Percentiles rank a stretch among this genome's conserved stretches.
Evolutionary conservation across 2,113 vertebrate species (phyloP).

Genomic region (Benitochromis conjunctus): DNA sequence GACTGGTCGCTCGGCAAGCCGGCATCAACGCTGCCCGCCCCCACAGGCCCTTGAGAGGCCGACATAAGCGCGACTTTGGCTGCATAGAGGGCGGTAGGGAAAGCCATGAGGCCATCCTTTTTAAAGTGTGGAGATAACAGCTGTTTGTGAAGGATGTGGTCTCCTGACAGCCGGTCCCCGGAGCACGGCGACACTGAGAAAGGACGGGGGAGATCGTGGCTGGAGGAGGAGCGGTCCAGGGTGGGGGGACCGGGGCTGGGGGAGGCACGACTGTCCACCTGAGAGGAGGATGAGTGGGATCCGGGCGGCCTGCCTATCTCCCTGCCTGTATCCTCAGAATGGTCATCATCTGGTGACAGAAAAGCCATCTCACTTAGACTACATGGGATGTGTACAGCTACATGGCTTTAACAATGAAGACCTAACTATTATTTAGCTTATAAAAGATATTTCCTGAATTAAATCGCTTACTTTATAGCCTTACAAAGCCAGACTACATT

Average conservation of each 20-base stretch:
- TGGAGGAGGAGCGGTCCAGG: slow-evolving; percentile 49
- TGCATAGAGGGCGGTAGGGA: slow-evolving; percentile 81
- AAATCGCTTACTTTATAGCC: background rate
- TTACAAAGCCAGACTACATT: background rate
- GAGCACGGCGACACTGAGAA: slow-evolving; percentile 84
- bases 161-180: slow-evolving; percentile 72
- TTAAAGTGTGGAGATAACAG: slow-evolving; percentile 81
- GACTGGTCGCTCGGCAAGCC: slow-evolving; percentile 79
- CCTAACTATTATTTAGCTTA: background rate
- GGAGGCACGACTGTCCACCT: slow-evolving; percentile 71
- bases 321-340: slow-evolving; percentile 80
- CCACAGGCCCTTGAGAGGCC: slow-evolving; percentile 48
- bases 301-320: slow-evolving; percentile 74
- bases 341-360: slow-evolving; percentile 82
- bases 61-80: slow-evolving; percentile 79
- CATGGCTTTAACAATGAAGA: background rate
- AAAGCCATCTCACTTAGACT: background rate
- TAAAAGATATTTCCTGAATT: background rate
- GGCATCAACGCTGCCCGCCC: slow-evolving; percentile 44
- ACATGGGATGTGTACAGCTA: background rate
- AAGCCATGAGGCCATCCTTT: slow-evolving; percentile 80
- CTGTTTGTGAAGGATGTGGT: slow-evolving; percentile 79
- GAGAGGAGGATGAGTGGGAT: slow-evolving; percentile 80
- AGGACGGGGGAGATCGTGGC: slow-evolving; percentile 73
- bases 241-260: slow-evolving; percentile 73